Base-by-base conservation (phyloP, 1,140 invertebrate genomes). In the Eumeta japonica region DNA sequence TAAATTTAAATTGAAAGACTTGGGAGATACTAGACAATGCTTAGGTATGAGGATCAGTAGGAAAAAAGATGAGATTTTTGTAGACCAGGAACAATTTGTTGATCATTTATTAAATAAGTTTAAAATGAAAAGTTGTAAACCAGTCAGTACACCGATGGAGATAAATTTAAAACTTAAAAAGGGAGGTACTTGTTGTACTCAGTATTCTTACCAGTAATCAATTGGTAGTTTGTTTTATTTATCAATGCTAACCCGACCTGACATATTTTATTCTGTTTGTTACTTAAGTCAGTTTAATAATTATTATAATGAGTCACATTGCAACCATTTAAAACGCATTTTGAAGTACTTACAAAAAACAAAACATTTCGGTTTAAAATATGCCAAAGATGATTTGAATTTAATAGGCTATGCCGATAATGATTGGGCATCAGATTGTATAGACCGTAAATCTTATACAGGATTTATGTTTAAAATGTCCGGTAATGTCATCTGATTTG, bases 1-100 rank as follows among this genome's bases (percentile, higher is more conserved):
- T 31, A 44, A 42, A 17, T 52, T 49, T 40, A 52, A 49, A 30
- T 33, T 46, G 16, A 52, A 52, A 10, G 42, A 52, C 27, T 35
- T 52, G 13, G 50, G 41, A 2, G 11, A 42, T 16, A 1, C 49
- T 16, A 50, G 35, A 37, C 11, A 44, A 10, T 50, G 45, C 39
- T 36, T 50, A 3, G 48, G 51, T 17, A 50, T 53, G 45, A 37
- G 29, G 3, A 31, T 47, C 12, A 42, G 41, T 24, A 11, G 16
- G 16, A 12, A 28, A 2, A 16, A 43, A 41, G 17, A 41, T 18
- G 20, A 42, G 31, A 39, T 50, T 18, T 38, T 35, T 2, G n/a
- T 48, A 20, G 32, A 34, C 19, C 32, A 17, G 16, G n/a, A 11
- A 3, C 15, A 17, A 34, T 34, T 17, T 15, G 19, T 34, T 17